Evolutionary conservation across 2,888 invertebrate genomes (phyloP).

Genomic region (Epistrophe grossulariae): DNA sequence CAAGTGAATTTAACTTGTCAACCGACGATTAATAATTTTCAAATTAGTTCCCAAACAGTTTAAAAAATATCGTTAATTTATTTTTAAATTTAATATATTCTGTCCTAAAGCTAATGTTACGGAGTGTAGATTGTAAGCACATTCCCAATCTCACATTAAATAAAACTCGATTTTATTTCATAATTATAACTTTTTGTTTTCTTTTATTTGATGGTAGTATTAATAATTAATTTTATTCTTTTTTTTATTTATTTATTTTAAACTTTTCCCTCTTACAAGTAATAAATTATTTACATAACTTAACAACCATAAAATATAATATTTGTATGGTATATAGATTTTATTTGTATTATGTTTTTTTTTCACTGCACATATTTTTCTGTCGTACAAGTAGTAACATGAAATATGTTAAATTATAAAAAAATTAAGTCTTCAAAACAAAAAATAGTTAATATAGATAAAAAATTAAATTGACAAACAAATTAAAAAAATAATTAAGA

Average conservation of each 20-base stretch:
- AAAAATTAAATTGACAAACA: constrained; percentile 1
- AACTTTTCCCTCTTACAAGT: constrained; percentile 63
- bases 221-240: constrained; percentile 62
- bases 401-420: not conserved
- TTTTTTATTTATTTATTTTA: constrained; percentile 35
- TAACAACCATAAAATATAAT: constrained; percentile 72
- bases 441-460: not conserved
- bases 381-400: not conserved
- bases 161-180: not conserved
- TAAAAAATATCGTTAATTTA: too few species aligned
- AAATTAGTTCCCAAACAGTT: too few species aligned
- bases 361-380: constrained; percentile 24
- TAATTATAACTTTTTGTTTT: constrained; percentile 40
- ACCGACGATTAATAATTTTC: too few species aligned
- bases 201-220: constrained; percentile 69
- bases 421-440: not conserved
- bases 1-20: too few species aligned
- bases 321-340: constrained; percentile 64
- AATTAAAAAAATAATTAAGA: not conserved
- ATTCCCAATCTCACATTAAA: not conserved
- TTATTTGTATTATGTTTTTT: constrained; percentile 36
- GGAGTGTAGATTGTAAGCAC: too few species aligned
- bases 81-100: too few species aligned
- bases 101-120: too few species aligned
- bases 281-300: constrained; percentile 74